Evolutionary conservation across 2,113 vertebrate genomes (phyloP).

Genomic region (Aspiorhynchus laticeps): DNA sequence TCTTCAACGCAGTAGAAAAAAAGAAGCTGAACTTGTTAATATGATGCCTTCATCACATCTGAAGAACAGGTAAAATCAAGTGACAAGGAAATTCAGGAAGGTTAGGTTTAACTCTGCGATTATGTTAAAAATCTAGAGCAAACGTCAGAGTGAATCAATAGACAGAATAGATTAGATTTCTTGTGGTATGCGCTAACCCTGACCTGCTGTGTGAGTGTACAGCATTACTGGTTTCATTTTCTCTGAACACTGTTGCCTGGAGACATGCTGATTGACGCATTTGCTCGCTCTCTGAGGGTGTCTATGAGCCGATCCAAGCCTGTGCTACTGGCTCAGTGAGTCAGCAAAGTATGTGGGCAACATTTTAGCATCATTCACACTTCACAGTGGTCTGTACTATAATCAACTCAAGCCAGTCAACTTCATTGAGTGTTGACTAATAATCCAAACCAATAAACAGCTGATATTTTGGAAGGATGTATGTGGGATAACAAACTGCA

Average conservation of each 20-base stretch:
- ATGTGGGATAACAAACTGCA: constrained; percentile 44
- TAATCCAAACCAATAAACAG: constrained; percentile 13
- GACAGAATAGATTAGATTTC: constrained; percentile 9
- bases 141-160: constrained; percentile 38
- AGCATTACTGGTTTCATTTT: constrained; percentile 61
- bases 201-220: constrained; percentile 44
- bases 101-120: constrained; percentile 14
- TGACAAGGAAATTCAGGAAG: constrained; percentile 6
- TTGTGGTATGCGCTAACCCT: not conserved
- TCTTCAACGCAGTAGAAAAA: not conserved
- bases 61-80: constrained; percentile 22
- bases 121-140: constrained; percentile 38
- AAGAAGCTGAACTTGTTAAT: not conserved
- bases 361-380: not conserved
- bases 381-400: constrained; percentile 19
- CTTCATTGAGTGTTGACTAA: not conserved
- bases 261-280: constrained; percentile 64
- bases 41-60: not conserved
- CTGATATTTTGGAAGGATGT: not conserved
- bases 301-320: constrained; percentile 35
- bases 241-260: constrained; percentile 63
- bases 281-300: constrained; percentile 53
- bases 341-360: constrained; percentile 64
- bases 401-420: not conserved
- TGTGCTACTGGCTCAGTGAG: constrained; percentile 54